Evolutionary conservation across 2,888 invertebrate species (phyloP), one percentile per base, ranked within the genome.

Genomic region (Tetheella fluctuosa): DNA sequence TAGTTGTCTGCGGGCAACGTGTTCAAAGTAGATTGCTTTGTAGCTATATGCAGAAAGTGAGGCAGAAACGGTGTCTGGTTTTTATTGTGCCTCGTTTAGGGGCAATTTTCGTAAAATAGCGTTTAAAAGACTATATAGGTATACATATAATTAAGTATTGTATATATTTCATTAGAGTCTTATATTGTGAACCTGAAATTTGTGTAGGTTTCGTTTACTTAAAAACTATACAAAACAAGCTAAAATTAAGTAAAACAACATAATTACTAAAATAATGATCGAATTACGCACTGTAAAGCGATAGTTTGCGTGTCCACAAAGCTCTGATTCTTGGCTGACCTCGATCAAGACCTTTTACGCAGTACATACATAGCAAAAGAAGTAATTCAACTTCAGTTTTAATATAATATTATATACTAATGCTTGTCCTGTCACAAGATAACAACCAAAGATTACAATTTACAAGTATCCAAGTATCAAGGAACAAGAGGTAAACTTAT

Each of bases 1-100:
- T 59, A 69, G 63, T 59, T 59, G 56, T 54, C 55, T 48, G 48
- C 20, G 48, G 48, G 48, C 17, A 48, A 48, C 48, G 20, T 48
- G 48, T 48, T 48, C 48, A 17, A 48, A 20, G 17, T 48, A 20
- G 48, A 48, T 48, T 48, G 20, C 48, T 48, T 20, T 17, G 17
- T 17, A 20, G 10, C 10, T 48, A 20, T 48, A 48, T 20, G 48
- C 20, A 48, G 17, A 20, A 20, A 48, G 42, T 20, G 20, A 39
- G 15, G 17, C 20, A 48, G 48, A 2, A 20, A 48, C 48, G 48
- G 5, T 20, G 8, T 20, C 48, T 20, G 17, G 10, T 20, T 17
- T 10, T 48, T 48, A 20, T 48, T 48, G n/a, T 48, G 20, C 42
- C 42, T 48, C 20, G 42, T 48, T 48, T 17, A 42, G 6, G 8